Evolutionary conservation across 2,888 invertebrate genomes (phyloP).

Genomic region (Camptogramma bilineatum): DNA sequence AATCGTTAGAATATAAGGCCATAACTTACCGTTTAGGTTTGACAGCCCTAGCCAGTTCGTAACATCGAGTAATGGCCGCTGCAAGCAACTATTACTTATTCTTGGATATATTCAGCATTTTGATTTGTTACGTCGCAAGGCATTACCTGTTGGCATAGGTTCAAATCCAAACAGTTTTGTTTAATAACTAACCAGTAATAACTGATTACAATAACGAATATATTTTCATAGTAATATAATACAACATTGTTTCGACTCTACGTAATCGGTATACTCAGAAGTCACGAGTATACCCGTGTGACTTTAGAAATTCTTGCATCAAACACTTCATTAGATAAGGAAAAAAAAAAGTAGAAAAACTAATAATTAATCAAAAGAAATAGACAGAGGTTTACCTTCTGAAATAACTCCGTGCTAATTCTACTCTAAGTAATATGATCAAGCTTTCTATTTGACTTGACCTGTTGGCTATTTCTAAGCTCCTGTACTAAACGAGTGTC

Average conservation of each 20-base stretch:
- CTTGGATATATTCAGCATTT: constrained; percentile 47
- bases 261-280: not conserved
- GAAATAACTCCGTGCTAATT: not conserved
- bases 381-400: not conserved
- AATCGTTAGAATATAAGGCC: constrained; percentile 14
- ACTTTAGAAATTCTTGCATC: not conserved
- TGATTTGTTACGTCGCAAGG: constrained; percentile 48
- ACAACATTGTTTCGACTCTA: not conserved
- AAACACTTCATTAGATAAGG: too few relatives aligned
- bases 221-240: constrained; percentile 15
- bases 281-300: not conserved
- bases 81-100: constrained; percentile 19
- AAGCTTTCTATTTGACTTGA: not conserved
- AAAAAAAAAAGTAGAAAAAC: too few relatives aligned
- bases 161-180: constrained; percentile 53
- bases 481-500: not conserved
- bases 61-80: constrained; percentile 48
- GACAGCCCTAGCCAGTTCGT: constrained; percentile 49
- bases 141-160: constrained; percentile 50
- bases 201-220: constrained; percentile 42
- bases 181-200: constrained; percentile 27
- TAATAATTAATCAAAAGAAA: not conserved
- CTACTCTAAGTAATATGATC: not conserved
- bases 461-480: constrained; percentile 1
- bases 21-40: constrained; percentile 30